These are phyloP conservation scores for Mormyrops attenuatus DNA, from an alignment of 2,797 vertebrate species.

Conservation along the genomic window DNA sequence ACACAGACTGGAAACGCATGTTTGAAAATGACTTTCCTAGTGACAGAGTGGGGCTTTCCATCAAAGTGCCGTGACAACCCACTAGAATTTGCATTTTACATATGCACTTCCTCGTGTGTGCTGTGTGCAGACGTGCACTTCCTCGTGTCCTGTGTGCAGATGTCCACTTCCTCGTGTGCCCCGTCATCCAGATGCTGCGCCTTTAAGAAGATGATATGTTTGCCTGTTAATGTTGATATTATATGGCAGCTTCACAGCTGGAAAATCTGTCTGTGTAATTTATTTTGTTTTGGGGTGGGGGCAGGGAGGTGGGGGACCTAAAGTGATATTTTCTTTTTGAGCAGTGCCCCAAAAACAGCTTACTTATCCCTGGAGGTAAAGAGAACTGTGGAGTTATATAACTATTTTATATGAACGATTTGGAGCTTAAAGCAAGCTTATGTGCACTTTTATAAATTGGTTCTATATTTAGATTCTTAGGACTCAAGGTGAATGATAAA, in stretches of 20 bases:
- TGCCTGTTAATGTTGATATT: not conserved
- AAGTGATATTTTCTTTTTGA: not conserved
- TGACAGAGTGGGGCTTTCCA: too few relatives aligned
- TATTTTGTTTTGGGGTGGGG: not conserved
- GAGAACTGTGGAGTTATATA: constrained; percentile 28
- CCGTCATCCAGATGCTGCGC: not conserved
- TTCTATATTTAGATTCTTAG: constrained; percentile 17
- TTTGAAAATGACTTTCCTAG: constrained; percentile 5
- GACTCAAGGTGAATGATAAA: constrained; percentile 19
- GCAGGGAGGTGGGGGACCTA: not conserved
- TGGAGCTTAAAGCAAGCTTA: constrained; percentile 26
- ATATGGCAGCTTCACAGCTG: not conserved
- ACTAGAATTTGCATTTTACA: not conserved
- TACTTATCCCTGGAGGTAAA: not conserved
- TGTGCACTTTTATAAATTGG: constrained; percentile 31
- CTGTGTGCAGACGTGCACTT: not conserved
- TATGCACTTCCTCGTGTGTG: not conserved
- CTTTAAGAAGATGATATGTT: not conserved
- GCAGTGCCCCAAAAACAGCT: not conserved
- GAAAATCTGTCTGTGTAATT: not conserved
- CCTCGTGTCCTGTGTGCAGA: not conserved
- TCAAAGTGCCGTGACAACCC: not conserved
- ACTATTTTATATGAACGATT: constrained; percentile 24
- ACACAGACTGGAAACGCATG: not conserved
- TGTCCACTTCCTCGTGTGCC: not conserved